phyloP scores from a whole-genome alignment of 2,113 vertebrate genomes.

The Coreoperca whiteheadi region DNA sequence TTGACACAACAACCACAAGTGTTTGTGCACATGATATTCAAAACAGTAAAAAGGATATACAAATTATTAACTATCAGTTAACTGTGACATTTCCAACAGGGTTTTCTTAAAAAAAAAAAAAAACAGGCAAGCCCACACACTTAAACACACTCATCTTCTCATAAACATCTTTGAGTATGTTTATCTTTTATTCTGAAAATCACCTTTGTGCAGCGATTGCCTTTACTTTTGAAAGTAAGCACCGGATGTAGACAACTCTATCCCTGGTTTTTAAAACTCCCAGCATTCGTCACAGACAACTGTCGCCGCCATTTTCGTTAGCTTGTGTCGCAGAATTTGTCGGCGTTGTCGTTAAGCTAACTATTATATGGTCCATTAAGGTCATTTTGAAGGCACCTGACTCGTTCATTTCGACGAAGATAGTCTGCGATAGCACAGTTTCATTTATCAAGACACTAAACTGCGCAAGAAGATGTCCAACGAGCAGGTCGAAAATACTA shows the following conservation, averaged over 20 bases:
- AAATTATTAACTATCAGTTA: background rate
- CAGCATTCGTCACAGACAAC: background rate
- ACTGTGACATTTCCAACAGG: background rate
- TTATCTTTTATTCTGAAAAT: constrained; percentile 44
- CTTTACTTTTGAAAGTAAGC: constrained; percentile 19
- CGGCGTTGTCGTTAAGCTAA: background rate
- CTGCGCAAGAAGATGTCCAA: constrained; percentile 75
- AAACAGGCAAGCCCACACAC: background rate
- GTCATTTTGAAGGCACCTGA: background rate
- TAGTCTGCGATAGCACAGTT: too few relatives aligned
- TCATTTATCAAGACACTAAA: background rate
- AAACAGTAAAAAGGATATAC: background rate
- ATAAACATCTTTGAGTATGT: background rate
- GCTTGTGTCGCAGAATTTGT: constrained; percentile 7
- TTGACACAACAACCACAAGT: background rate
- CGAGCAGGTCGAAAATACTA: constrained; percentile 68
- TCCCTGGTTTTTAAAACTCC: constrained; percentile 12
- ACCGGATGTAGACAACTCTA: constrained; percentile 20
- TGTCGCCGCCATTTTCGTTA: constrained; percentile 69
- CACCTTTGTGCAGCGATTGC: too few relatives aligned
- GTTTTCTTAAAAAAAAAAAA: background rate
- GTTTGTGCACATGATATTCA: background rate
- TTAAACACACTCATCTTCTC: too few relatives aligned
- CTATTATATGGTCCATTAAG: background rate
- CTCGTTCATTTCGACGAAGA: background rate